Percentiles rank a stretch among this genome's conserved stretches.
Evolutionary conservation across 2,888 invertebrate genomes (phyloP).

Genomic region (Calephelis perditalis): DNA sequence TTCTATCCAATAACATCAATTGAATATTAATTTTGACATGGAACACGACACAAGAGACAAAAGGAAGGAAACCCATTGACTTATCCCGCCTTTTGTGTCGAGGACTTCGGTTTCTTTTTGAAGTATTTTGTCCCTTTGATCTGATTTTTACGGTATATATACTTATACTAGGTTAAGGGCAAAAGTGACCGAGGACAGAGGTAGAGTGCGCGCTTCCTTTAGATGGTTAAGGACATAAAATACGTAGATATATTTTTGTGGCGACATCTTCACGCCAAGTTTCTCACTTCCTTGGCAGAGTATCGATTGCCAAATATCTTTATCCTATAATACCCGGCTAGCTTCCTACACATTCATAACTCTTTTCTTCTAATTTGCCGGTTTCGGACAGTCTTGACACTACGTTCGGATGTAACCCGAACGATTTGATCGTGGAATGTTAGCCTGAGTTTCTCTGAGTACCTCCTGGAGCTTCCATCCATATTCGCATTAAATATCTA

Average conservation of each 20-base stretch:
- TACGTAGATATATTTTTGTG: neutral
- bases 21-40: conserved; percentile 51
- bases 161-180: conserved; percentile 43
- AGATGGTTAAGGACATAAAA: neutral
- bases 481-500: too few relatives aligned
- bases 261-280: too few relatives aligned
- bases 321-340: too few relatives aligned
- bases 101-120: conserved; percentile 50
- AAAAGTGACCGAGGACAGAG: neutral
- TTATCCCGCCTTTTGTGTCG: conserved; percentile 42
- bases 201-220: neutral
- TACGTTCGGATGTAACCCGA: too few relatives aligned
- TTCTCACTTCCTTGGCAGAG: too few relatives aligned
- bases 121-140: conserved; percentile 49
- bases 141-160: conserved; percentile 36
- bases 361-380: too few relatives aligned
- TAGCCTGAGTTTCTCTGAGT: too few relatives aligned
- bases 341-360: too few relatives aligned
- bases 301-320: too few relatives aligned
- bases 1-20: conserved; percentile 43
- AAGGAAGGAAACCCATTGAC: conserved; percentile 40
- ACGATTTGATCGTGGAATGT: too few relatives aligned
- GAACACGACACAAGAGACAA: conserved; percentile 52
- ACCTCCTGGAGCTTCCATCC: too few relatives aligned
- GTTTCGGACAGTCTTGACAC: too few relatives aligned